Percentiles rank a stretch among this genome's conserved stretches.
Evolutionary conservation across 2,888 invertebrate species (phyloP).

Genomic region (Syrista parreyssii): DNA sequence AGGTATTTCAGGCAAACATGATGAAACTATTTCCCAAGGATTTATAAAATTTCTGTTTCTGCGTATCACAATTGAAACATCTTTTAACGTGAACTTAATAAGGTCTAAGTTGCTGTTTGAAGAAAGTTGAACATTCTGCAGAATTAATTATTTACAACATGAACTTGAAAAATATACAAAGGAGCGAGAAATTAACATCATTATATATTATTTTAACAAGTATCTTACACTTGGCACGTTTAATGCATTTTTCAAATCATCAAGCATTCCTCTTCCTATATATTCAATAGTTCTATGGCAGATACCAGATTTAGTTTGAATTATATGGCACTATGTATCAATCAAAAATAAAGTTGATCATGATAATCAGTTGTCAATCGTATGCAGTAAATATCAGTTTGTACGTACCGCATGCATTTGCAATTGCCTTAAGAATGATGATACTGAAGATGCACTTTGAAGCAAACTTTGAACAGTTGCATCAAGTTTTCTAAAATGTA

Average conservation of each 20-base stretch:
- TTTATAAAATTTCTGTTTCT: conserved; percentile 27
- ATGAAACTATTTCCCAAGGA: conserved; percentile 43
- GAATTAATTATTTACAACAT: conserved; percentile 6
- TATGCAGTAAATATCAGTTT: neutral
- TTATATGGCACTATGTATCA: neutral
- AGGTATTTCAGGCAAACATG: conserved; percentile 51
- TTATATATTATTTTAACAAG: conserved; percentile 7
- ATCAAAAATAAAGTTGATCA: neutral
- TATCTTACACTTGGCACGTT: conserved; percentile 43
- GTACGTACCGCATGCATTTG: conserved; percentile 42
- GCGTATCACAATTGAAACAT: conserved; percentile 43
- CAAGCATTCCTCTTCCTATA: conserved; percentile 31
- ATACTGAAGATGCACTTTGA: conserved; percentile 39
- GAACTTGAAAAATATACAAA: neutral
- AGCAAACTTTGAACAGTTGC: conserved; percentile 36
- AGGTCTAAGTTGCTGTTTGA: conserved; percentile 39
- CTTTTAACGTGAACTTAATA: conserved; percentile 45
- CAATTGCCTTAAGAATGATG: conserved; percentile 49
- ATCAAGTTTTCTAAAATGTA: conserved; percentile 39
- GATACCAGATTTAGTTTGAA: neutral
- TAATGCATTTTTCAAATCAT: conserved; percentile 45
- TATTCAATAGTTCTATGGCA: neutral
- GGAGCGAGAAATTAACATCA: conserved; percentile 11
- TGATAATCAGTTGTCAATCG: neutral
- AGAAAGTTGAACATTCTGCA: conserved; percentile 43